Base-by-base conservation (phyloP, 2,113 vertebrate species). In the Pogonocichla stellata region DNA sequence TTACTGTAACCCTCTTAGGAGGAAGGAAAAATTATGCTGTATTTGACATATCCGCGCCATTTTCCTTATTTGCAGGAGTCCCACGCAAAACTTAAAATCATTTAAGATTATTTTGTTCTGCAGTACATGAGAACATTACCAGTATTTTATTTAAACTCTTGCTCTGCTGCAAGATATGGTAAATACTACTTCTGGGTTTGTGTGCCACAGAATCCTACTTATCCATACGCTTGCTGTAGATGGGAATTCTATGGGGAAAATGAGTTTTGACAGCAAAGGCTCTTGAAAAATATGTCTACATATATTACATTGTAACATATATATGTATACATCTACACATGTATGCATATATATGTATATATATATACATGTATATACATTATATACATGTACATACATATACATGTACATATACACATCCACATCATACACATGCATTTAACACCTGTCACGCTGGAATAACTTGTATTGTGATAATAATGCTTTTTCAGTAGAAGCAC, bases 341-440 rank as follows among this genome's bases (percentile, higher is more conserved):
- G 43, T 2, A 66, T 11, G 29, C 28, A 57, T 29, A 34, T 45
- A 45, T 45, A 45, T 45, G 20, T 45, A 20, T 47, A 47, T 2
- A 15, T n/a, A n/a, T 45, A 45, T 45, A 45, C 43, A 45, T 45
- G 20, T 45, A 20, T 47, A 47, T 2, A 15, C 12, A 57, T 57
- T 1, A 28, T 2, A 19, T 1, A n/a, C 2, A 69, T n/a, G 23
- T 2, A 34, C 2, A 64, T 10, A 12, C 24, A n/a, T 2, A 58
- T 12, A 51, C 17, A 47, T 36, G 43, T 5, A 51, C 13, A 24
- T 2, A 51, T 5, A 50, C 16, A 47, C 25, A n/a, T 12, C 53
- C 14, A 50, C 13, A 47, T 36, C 23, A 67, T 31, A 48, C 5
- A 33, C 3, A 23, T 53, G 29, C 50, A 67, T 65, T 62, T 58